These are phyloP conservation scores for Lutra lutra DNA, from an alignment of 2,797 vertebrate genomes.

Conservation along the genomic window DNA sequence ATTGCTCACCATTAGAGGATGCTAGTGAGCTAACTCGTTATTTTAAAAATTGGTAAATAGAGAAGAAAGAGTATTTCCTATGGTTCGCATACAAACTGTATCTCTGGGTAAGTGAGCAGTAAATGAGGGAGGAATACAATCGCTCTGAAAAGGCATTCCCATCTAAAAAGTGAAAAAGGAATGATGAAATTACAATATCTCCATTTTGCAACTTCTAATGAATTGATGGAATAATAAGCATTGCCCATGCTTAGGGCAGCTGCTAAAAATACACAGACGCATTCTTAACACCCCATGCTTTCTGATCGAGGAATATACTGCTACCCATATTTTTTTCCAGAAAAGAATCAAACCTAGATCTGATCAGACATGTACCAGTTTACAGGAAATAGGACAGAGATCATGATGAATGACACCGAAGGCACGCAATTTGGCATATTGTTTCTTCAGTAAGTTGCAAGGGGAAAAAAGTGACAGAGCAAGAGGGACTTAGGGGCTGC, in stretches of 20 bases:
- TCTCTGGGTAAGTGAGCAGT: neutral
- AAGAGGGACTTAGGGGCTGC: neutral
- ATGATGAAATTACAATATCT: neutral
- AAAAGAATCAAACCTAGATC: neutral
- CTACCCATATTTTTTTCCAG: neutral
- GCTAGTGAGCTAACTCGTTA: neutral
- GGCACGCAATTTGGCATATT: neutral
- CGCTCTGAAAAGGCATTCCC: neutral
- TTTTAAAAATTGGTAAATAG: neutral
- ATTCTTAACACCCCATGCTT: neutral
- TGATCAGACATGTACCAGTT: neutral
- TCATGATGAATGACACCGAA: neutral
- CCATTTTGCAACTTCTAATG: neutral
- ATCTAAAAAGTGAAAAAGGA: constrained; percentile 17
- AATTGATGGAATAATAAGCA: neutral
- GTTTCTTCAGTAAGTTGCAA: neutral
- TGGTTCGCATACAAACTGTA: neutral
- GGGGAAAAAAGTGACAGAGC: neutral
- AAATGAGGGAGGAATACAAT: neutral
- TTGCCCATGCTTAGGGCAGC: neutral
- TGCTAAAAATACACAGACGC: neutral
- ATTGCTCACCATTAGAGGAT: neutral
- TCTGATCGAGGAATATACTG: neutral
- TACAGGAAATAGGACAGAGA: neutral
- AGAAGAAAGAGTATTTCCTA: neutral